A percentile compares a stretch with the other conserved stretches of the same genome.
phyloP scores from a whole-genome alignment of 2,797 vertebrate species.

The Mastacembelus armatus region DNA sequence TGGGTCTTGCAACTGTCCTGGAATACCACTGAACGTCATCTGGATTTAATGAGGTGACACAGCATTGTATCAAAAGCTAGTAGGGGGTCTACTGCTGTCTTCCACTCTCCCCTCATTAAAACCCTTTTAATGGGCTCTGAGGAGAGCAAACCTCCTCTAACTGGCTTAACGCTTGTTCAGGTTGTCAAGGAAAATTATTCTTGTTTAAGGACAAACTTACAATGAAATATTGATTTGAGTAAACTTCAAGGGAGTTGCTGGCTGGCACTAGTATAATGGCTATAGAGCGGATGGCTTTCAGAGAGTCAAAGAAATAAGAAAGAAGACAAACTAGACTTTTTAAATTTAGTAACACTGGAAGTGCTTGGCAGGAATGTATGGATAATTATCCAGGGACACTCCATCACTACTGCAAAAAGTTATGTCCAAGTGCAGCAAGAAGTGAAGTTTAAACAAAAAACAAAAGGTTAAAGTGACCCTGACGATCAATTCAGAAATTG shows the following conservation, averaged over 20 bases:
- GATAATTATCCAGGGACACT: constrained; percentile 28
- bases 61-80: constrained; percentile 72
- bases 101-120: constrained; percentile 79
- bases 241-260: constrained; percentile 60
- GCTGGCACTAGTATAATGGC: constrained; percentile 42
- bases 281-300: constrained; percentile 37
- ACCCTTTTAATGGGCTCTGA: constrained; percentile 76
- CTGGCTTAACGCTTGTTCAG: constrained; percentile 67
- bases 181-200: constrained; percentile 79
- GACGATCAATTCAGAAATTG: constrained; percentile 18
- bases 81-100: constrained; percentile 61
- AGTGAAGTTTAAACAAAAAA: constrained; percentile 23
- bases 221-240: constrained; percentile 79
- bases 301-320: constrained; percentile 11
- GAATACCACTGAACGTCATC: constrained; percentile 66
- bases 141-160: constrained; percentile 57
- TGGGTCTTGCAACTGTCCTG: constrained; percentile 51
- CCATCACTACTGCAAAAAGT: neutral
- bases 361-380: constrained; percentile 6
- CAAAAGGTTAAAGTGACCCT: constrained; percentile 25
- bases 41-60: constrained; percentile 81
- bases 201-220: constrained; percentile 75
- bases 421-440: neutral
- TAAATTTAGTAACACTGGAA: constrained; percentile 31
- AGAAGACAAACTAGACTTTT: constrained; percentile 18